Evolutionary conservation across 2,113 vertebrate species (phyloP).

Genomic region (Chiloscyllium plagiosum): DNA sequence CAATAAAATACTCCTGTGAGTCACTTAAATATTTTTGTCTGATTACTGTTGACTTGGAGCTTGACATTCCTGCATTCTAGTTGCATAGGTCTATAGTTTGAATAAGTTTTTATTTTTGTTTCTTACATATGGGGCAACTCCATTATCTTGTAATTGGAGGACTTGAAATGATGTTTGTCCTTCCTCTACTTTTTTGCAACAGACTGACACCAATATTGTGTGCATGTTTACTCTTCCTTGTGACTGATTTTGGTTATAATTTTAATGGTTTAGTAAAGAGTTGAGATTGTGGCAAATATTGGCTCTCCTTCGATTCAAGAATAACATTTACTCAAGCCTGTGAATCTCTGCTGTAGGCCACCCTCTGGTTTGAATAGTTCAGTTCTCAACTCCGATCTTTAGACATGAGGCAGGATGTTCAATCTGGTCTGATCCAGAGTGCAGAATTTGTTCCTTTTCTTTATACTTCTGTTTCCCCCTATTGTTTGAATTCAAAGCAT

Average conservation of each 20-base stretch:
- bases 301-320: no score
- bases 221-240: neutral
- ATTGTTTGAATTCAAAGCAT: no score
- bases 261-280: neutral
- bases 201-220: neutral
- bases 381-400: no score
- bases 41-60: neutral
- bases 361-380: no score
- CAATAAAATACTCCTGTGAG: no score
- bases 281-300: neutral
- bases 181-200: neutral
- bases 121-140: neutral
- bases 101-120: no score
- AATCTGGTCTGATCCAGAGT: no score
- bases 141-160: neutral
- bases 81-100: neutral
- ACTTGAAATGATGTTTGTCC: neutral
- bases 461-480: no score
- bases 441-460: no score
- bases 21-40: neutral
- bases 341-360: no score
- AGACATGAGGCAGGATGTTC: no score
- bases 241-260: neutral
- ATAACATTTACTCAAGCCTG: no score
- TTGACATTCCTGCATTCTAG: neutral